These are phyloP conservation scores for Todiramphus saurophagus DNA, from an alignment of 2,113 vertebrate genomes.

Conservation along the genomic window DNA sequence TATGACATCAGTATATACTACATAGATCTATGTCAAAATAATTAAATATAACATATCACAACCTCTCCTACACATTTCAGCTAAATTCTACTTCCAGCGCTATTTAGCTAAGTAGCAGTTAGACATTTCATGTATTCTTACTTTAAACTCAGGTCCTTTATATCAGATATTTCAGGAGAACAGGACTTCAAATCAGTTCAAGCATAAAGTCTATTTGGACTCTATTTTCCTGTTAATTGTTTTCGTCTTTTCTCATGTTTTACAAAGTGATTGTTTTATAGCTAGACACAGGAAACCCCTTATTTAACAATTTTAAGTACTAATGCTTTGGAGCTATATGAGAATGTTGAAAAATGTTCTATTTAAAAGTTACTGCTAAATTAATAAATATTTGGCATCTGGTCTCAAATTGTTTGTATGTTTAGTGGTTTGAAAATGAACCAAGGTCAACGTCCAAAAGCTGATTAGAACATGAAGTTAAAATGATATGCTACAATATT, in stretches of 20 bases:
- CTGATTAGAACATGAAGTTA: conserved; percentile 25
- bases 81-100: not conserved
- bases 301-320: conserved; percentile 45
- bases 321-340: conserved; percentile 43
- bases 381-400: conserved; percentile 68
- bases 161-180: conserved; percentile 40
- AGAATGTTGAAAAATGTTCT: conserved; percentile 46
- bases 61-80: not conserved
- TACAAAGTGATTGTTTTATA: conserved; percentile 65
- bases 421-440: conserved; percentile 53
- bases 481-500: not conserved
- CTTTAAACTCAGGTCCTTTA: conserved; percentile 14
- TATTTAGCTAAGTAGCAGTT: not conserved
- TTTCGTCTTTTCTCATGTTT: conserved; percentile 64
- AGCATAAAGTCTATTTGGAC: conserved; percentile 58
- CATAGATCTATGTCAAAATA: not conserved
- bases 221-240: conserved; percentile 69
- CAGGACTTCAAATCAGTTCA: conserved; percentile 53
- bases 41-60: not conserved
- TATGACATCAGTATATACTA: not conserved
- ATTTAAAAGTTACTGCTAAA: conserved; percentile 55
- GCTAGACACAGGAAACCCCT: conserved; percentile 59
- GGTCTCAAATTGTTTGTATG: conserved; percentile 57
- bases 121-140: not conserved
- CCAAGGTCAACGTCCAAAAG: conserved; percentile 36